Conservation (phyloP, 1,140 invertebrate species). For the Eubasilissa regina region DNA sequence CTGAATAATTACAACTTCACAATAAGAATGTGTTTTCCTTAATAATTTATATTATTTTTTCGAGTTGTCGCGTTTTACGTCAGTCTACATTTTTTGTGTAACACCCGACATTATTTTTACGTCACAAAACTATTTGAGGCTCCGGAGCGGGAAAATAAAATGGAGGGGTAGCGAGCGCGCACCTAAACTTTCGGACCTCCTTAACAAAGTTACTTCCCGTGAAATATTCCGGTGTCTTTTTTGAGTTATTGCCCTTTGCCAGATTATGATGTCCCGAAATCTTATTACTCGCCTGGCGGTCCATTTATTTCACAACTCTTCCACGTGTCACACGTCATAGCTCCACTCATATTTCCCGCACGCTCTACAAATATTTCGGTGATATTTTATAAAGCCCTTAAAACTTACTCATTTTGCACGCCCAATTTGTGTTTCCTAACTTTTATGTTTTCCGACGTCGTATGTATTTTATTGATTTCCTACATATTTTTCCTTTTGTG, state of each 20-base stretch:
- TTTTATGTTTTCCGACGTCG: no score
- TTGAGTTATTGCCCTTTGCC: conserved; percentile 52
- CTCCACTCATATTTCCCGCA: conserved; percentile 6
- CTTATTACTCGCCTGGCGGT: conserved; percentile 29
- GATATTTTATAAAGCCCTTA: conserved; percentile 15
- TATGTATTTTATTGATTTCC: no score
- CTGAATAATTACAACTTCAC: no score
- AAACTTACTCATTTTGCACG: not conserved
- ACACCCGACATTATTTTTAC: not conserved
- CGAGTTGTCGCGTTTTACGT: not conserved
- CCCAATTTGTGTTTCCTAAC: conserved; percentile 23
- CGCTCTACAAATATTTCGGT: conserved; percentile 7
- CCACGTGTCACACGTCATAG: conserved; percentile 16
- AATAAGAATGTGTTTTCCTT: no score
- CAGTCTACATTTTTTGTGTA: not conserved
- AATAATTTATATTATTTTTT: not conserved
- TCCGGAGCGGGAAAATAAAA: not conserved
- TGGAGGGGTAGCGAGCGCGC: conserved; percentile 5
- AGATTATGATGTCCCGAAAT: conserved; percentile 44
- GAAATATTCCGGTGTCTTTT: conserved; percentile 53
- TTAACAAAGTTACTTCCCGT: conserved; percentile 52
- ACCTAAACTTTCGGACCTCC: conserved; percentile 27
- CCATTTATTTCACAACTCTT: conserved; percentile 40
- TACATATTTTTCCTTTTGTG: no score
- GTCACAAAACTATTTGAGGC: not conserved